These are phyloP conservation scores for Poecile montanus DNA, from an alignment of 2,797 vertebrate genomes.

Conservation along the genomic window DNA sequence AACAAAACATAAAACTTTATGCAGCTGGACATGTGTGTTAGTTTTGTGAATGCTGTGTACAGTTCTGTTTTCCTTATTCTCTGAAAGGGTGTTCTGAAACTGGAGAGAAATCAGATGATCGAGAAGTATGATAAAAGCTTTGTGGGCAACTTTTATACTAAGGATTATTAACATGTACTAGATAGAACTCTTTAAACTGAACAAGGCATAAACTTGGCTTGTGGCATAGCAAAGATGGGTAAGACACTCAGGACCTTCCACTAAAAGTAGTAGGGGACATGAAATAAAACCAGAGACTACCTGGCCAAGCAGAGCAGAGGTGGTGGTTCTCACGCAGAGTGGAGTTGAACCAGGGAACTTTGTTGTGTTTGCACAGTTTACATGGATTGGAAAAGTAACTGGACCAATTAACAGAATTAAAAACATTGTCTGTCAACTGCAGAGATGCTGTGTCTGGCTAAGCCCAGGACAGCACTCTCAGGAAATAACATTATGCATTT, in stretches of 20 bases:
- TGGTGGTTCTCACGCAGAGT: not conserved
- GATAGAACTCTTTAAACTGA: not conserved
- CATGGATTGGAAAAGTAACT: not conserved
- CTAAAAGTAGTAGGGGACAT: not conserved
- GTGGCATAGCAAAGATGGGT: not conserved
- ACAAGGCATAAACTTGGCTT: not conserved
- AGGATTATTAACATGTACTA: not conserved
- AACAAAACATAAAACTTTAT: not conserved
- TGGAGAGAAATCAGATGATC: not conserved
- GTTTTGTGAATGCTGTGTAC: not conserved
- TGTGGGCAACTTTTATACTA: not conserved
- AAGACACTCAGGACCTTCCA: not conserved
- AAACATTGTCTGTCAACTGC: not conserved
- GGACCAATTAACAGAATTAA: not conserved
- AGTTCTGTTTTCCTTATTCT: not conserved
- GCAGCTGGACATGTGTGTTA: not conserved
- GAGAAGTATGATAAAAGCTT: not conserved
- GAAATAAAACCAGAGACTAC: not conserved
- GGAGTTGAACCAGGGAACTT: not conserved
- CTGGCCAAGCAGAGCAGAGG: not conserved
- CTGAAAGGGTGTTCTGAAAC: not conserved
- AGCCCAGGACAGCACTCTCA: not conserved
- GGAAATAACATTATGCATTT: not conserved
- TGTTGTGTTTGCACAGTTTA: not conserved
- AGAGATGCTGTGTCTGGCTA: not conserved